Conservation (phyloP, 2,888 invertebrate genomes). For the Melanostoma scalare region DNA sequence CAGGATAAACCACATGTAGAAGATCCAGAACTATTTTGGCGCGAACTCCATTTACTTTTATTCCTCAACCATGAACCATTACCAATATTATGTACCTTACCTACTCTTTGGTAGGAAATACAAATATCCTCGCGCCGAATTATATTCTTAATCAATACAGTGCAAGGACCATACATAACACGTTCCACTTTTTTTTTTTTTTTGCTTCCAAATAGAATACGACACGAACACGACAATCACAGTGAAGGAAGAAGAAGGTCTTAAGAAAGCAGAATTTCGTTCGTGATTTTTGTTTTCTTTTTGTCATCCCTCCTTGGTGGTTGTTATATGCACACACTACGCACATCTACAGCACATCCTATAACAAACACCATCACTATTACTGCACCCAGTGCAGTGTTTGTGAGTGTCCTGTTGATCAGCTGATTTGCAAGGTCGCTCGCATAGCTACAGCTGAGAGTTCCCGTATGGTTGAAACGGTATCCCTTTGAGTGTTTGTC, state of each 20-base stretch:
- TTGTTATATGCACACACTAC: slow-evolving; percentile 17
- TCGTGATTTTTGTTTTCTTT: background rate
- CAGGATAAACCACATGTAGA: slow-evolving; percentile 46
- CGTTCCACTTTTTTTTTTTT: slow-evolving; percentile 44
- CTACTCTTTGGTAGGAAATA: slow-evolving; percentile 15
- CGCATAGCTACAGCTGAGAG: slow-evolving; percentile 50
- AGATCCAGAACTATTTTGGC: slow-evolving; percentile 51
- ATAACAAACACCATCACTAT: slow-evolving; percentile 31
- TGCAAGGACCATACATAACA: slow-evolving; percentile 50
- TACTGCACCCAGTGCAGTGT: slow-evolving; percentile 29
- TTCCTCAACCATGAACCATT: background rate
- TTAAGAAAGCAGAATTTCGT: slow-evolving; percentile 18
- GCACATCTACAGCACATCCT: background rate
- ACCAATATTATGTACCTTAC: background rate
- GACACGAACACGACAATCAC: background rate
- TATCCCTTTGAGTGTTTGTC: slow-evolving; percentile 31
- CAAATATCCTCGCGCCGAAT: slow-evolving; percentile 48
- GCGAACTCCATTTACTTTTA: slow-evolving; percentile 59
- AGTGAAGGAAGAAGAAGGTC: slow-evolving; percentile 23
- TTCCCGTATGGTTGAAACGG: slow-evolving; percentile 32
- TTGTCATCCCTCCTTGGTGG: slow-evolving; percentile 31
- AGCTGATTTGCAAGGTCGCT: slow-evolving; percentile 70
- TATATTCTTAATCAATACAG: slow-evolving; percentile 25
- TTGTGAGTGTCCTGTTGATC: slow-evolving; percentile 70
- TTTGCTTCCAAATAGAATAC: slow-evolving; percentile 2